Percentiles rank a stretch among this genome's conserved stretches.
Evolutionary conservation across 2,113 vertebrate genomes (phyloP).

Genomic region (Psittacus erithacus): DNA sequence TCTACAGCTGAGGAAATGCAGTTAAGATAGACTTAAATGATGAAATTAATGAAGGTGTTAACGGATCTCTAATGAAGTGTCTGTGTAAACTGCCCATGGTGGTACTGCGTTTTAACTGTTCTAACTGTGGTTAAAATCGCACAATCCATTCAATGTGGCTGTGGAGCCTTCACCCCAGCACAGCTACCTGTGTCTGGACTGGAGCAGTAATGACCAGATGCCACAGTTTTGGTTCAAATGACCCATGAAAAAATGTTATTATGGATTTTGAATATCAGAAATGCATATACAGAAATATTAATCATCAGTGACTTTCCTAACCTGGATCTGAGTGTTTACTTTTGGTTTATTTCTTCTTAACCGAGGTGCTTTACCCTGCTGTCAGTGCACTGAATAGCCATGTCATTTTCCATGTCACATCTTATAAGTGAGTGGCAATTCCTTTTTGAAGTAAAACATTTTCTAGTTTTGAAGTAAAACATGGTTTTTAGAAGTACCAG

Average conservation of each 20-base stretch:
- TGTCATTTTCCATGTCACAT: neutral
- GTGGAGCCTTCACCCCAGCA: neutral
- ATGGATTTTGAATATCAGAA: neutral
- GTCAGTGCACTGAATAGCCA: neutral
- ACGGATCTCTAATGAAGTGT: neutral
- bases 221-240: neutral
- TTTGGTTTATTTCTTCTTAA: neutral
- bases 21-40: neutral
- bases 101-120: neutral
- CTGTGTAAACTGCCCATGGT: neutral
- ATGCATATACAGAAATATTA: neutral
- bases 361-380: neutral
- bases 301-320: neutral
- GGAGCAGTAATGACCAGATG: neutral
- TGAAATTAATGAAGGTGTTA: neutral
- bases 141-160: too few species aligned
- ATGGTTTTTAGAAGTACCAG: neutral
- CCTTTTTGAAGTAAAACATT: neutral
- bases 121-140: neutral
- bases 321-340: neutral
- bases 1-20: neutral
- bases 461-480: neutral
- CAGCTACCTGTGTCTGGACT: neutral
- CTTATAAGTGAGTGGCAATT: neutral
- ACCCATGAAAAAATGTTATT: neutral